Base-by-base conservation (phyloP, 2,888 invertebrate species). In the Biston stratarius region DNA sequence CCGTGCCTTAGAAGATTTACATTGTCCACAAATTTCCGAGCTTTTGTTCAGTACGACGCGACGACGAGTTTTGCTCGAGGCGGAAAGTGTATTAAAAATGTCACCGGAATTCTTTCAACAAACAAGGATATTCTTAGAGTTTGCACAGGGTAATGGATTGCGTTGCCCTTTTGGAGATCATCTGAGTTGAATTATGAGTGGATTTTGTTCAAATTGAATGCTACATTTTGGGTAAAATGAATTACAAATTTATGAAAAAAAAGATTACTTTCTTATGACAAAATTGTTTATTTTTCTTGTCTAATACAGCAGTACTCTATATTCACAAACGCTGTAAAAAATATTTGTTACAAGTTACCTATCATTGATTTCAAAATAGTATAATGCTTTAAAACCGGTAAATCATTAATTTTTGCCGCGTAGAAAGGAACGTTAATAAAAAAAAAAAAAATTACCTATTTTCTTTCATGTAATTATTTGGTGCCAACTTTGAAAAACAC, bases 41-140 rank as follows among this genome's bases (percentile, higher is more conserved):
- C 68, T 57, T 68, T 68, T 68, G 64, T 64, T 68, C 57, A 11
- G 52, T 38, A 34, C 40, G 15, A 48, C 24, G 11, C 24, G 34
- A 24, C 24, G 34, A 24, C 36, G 15, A 40, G 57, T 45, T 53
- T 59, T 49, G 58, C 64, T 61, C 34, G 33, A n/a, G 61, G 55
- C 61, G 44, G 49, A 65, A 69, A 65, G 64, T 61, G 58, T 64
- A 69, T 69, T 69, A 65, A 65, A 64, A 64, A 69, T 69, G 58
- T 69, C 64, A 69, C 53, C 59, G 61, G 55, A 65, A 61, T 63
- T 63, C 67, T 63, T 63, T 64, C 60, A 60, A 60, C 67, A 68
- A 68, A 68, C 56, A 63, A 60, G 63, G 63, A 60, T 63, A 64
- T 60, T 60, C 63, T 67, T 56, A 52, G 63, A 60, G 67, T 64